These are phyloP conservation scores for Grammomys surdaster DNA, from an alignment of 2,113 vertebrate genomes.

Conservation along the genomic window DNA sequence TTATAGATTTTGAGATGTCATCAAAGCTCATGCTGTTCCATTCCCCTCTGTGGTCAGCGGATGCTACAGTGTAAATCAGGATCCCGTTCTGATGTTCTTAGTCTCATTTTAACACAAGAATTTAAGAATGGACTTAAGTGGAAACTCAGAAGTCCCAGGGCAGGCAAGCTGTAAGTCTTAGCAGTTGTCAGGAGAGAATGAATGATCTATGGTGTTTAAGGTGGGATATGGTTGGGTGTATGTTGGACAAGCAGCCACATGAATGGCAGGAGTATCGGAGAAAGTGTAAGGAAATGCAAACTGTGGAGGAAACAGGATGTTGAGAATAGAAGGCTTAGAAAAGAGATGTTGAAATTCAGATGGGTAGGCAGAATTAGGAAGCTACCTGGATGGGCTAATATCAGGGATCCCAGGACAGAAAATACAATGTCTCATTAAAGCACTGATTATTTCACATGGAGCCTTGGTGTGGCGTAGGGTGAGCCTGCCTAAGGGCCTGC, in stretches of 20 bases:
- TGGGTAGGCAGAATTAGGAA: not conserved
- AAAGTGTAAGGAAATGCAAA: not conserved
- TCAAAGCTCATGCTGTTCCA: not conserved
- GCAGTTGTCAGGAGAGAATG: not conserved
- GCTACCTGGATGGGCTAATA: not conserved
- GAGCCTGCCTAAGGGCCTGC: not conserved
- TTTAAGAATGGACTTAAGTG: not conserved
- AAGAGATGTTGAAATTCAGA: too few species aligned
- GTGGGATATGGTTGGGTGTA: not conserved
- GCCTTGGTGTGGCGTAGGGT: not conserved
- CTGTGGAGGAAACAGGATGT: too few species aligned
- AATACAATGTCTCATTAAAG: not conserved
- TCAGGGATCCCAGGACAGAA: not conserved
- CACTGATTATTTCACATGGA: not conserved
- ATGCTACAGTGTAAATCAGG: not conserved
- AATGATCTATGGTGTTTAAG: not conserved
- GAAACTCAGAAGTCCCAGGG: not conserved
- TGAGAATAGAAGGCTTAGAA: too few species aligned
- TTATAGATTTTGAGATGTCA: not conserved
- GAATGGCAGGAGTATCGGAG: too few species aligned
- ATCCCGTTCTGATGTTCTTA: not conserved
- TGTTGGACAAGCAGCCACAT: not conserved
- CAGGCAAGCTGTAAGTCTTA: not conserved
- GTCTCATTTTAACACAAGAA: not conserved
- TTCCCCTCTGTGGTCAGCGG: not conserved